These are phyloP conservation scores for Agonopterix subpropinquella DNA, from an alignment of 2,888 invertebrate species.

Conservation along the genomic window DNA sequence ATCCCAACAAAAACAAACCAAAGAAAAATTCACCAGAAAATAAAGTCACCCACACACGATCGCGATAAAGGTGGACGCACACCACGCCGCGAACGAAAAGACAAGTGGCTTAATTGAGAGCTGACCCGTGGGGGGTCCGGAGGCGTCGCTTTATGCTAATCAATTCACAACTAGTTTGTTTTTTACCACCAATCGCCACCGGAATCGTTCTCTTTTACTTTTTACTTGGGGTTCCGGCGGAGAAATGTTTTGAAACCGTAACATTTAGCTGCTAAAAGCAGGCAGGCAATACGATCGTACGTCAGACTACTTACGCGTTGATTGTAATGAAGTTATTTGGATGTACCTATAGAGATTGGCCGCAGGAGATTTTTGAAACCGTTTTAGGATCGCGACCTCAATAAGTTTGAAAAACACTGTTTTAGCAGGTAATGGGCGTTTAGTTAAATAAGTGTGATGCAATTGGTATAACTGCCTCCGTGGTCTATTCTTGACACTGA, in stretches of 20 bases:
- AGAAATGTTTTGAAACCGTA: not conserved
- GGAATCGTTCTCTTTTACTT: slow-evolving; percentile 40
- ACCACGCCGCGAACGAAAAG: slow-evolving; percentile 59
- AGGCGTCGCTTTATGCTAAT: slow-evolving; percentile 70
- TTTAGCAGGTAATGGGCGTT: not conserved
- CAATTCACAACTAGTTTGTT: slow-evolving; percentile 66
- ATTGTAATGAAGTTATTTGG: no score
- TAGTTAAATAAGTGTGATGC: not conserved
- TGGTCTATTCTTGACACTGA: no score
- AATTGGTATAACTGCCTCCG: no score
- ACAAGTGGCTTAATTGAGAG: slow-evolving; percentile 74
- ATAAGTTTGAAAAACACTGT: no score
- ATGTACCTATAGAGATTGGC: no score
- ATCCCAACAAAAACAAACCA: slow-evolving; percentile 2
- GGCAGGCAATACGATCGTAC: no score
- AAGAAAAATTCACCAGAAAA: slow-evolving; percentile 47
- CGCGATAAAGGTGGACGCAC: slow-evolving; percentile 60
- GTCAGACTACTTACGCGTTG: no score
- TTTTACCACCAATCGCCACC: slow-evolving; percentile 60
- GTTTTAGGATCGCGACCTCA: no score
- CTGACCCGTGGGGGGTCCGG: slow-evolving; percentile 58
- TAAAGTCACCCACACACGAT: slow-evolving; percentile 48
- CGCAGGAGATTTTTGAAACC: no score
- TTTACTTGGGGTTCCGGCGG: slow-evolving; percentile 38
- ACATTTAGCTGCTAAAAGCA: not conserved